These are phyloP conservation scores for Gymnogyps californianus DNA, from an alignment of 2,113 vertebrate species.

Conservation along the genomic window DNA sequence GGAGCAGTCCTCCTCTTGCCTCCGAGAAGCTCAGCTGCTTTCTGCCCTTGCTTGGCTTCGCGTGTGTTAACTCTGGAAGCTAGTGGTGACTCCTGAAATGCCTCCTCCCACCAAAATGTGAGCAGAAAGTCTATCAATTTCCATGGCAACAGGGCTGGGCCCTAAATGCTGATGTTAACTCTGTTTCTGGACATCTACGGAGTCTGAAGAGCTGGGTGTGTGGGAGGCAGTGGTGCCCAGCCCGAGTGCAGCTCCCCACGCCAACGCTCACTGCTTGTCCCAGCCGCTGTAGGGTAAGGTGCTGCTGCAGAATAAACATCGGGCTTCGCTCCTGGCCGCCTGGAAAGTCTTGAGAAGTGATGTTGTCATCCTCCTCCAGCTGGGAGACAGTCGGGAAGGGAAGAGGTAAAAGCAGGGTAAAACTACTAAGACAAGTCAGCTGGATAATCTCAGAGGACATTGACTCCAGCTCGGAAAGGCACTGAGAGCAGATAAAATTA, in stretches of 20 bases:
- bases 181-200: background rate
- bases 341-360: background rate
- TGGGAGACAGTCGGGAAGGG: background rate
- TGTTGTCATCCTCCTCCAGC: background rate
- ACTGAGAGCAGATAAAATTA: conserved; percentile 63
- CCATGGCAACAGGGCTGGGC: conserved; percentile 47
- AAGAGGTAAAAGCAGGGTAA: background rate
- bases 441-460: conserved; percentile 47
- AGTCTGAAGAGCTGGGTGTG: background rate
- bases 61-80: background rate
- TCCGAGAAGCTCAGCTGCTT: background rate
- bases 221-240: background rate
- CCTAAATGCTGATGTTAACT: conserved; percentile 7
- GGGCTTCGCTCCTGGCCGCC: background rate
- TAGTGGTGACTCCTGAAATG: background rate
- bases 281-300: fast-evolving
- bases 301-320: background rate
- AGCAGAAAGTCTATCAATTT: conserved; percentile 45
- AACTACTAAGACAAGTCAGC: background rate
- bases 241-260: background rate
- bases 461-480: conserved; percentile 25
- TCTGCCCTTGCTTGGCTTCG: background rate
- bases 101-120: conserved; percentile 21
- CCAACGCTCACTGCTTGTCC: background rate
- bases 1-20: background rate